phyloP scores from a whole-genome alignment of 2,888 invertebrate species.

The Epirrhoe alternata region DNA sequence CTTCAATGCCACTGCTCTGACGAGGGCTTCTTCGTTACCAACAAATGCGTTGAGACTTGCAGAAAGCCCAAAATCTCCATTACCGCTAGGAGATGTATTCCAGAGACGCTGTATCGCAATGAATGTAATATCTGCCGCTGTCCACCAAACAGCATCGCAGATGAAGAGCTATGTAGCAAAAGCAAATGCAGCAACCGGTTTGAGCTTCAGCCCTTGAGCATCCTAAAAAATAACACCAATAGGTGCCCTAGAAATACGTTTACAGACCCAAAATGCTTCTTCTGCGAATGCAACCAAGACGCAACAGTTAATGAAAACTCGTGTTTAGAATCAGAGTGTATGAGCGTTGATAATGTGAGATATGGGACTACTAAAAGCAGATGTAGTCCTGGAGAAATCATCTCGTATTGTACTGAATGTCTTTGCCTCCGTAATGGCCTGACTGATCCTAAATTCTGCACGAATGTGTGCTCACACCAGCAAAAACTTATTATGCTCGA shows the following conservation, averaged over 20 bases:
- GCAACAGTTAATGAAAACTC: conserved; percentile 61
- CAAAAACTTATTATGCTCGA: conserved; percentile 67
- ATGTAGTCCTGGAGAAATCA: conserved; percentile 68
- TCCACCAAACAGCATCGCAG: conserved; percentile 58
- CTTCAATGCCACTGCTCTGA: conserved; percentile 72
- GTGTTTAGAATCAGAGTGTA: conserved; percentile 68
- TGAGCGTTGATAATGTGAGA: conserved; percentile 51
- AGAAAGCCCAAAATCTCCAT: conserved; percentile 40
- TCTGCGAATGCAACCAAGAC: conserved; percentile 65
- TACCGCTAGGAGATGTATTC: conserved; percentile 56
- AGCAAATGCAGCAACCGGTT: conserved; percentile 48
- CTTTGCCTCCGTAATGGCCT: conserved; percentile 63
- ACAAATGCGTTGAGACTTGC: conserved; percentile 71
- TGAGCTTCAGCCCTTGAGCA: conserved; percentile 42
- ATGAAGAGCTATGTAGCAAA: conserved; percentile 59
- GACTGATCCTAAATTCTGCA: conserved; percentile 62
- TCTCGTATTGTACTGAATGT: conserved; percentile 70
- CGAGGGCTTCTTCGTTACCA: conserved; percentile 60
- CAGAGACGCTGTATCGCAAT: conserved; percentile 63
- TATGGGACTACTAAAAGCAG: conserved; percentile 49
- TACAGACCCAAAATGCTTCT: conserved; percentile 65
- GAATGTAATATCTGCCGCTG: conserved; percentile 71
- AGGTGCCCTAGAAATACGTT: conserved; percentile 63
- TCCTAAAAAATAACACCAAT: conserved; percentile 47
- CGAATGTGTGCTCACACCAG: conserved; percentile 62